Base-by-base conservation (phyloP, 2,113 vertebrate species). In the Coturnix japonica region DNA sequence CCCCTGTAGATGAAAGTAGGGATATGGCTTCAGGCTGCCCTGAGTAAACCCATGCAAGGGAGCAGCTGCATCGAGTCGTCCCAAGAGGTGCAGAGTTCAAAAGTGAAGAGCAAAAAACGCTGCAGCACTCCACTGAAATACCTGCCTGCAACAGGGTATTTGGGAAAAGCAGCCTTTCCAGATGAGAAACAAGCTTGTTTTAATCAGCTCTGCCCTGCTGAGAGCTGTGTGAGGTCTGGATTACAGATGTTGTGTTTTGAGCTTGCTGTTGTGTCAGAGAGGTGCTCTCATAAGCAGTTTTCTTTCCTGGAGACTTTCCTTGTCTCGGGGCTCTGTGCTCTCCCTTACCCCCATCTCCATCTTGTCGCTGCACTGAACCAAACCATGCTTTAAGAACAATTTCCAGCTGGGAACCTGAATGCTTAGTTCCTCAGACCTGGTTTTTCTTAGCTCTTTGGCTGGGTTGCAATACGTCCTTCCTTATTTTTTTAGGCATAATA, bases 381-480 rank as follows among this genome's bases (percentile, higher is more conserved):
- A 54, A 15, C 46, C 6, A 2, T 7, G 12, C 7, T 39, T 56
- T 20, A 30, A 0, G 46, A 64, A 39, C 33, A 4, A 5, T 31
- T 79, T 70, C 70, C 85, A 65, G n/a, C 43, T 23, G 83, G 43
- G 47, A 92, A 37, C n/a, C 15, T 1, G 35, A 56, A 28, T 0
- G 17, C 0, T 0, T 3, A 0, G 0, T 44, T 80, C 75, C 54
- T 76, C 7, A 0, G 39, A 11, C 21, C 6, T 54, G 3, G 3
- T 19, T 59, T 69, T n/a, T 69, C 65, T 39, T 7, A 18, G 33
- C 43, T 11, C 13, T 65, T 63, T 87, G 81, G 49, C 82, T 71
- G 22, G 1, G 51, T 60, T 60, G 85, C 11, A 0, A 9, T 7
- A 30, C 31, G 81, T 54, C 69, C 85, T 79, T 78, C 65, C 77